phyloP scores from a whole-genome alignment of 2,888 invertebrate genomes.

The Volucella zonaria region DNA sequence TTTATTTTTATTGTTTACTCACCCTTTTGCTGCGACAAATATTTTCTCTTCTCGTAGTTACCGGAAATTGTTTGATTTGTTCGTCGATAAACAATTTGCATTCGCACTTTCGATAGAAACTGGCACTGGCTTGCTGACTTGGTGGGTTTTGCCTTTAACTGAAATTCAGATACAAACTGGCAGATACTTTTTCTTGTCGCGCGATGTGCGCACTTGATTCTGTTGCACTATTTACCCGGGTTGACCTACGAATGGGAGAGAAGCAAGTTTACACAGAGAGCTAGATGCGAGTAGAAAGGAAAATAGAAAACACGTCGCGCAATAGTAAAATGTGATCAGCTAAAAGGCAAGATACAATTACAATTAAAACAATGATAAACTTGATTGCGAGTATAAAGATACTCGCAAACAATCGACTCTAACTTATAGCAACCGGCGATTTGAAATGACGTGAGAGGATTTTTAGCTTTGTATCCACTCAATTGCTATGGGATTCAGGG shows the following conservation, averaged over 20 bases:
- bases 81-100: not conserved
- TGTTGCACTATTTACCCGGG: conserved; percentile 21
- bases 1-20: not conserved
- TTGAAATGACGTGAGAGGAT: conserved; percentile 12
- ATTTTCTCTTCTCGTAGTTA: not conserved
- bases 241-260: conserved; percentile 28
- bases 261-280: conserved; percentile 8
- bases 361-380: not conserved
- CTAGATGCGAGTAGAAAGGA: not conserved
- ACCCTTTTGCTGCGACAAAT: not conserved
- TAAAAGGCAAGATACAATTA: conserved; percentile 1
- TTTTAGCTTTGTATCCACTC: not conserved
- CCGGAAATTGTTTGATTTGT: too few species aligned
- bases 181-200: not conserved
- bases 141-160: not conserved
- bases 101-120: conserved; percentile 16
- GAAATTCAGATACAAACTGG: not conserved
- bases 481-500: not conserved
- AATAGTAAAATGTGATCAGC: not conserved
- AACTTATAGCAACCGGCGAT: not conserved
- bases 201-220: conserved; percentile 3
- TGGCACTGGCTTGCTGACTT: conserved; percentile 1
- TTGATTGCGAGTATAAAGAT: not conserved
- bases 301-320: not conserved
- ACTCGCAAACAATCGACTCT: not conserved